Evolutionary conservation across 2,888 invertebrate genomes (phyloP).

Genomic region (Philereme vetulata): DNA sequence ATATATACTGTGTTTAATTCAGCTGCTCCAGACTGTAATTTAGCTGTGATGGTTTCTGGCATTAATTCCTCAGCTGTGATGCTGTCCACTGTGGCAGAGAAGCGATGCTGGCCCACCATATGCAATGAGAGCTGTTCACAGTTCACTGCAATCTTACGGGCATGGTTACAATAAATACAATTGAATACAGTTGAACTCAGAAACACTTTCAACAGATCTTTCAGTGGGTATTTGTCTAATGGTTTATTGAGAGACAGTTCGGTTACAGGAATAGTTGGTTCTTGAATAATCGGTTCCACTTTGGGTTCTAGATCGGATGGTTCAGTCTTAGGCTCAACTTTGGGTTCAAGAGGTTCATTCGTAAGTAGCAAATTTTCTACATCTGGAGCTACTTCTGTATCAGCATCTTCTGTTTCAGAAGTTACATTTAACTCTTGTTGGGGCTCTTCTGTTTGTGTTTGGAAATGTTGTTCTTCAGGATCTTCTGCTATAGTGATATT

Average conservation of each 20-base stretch:
- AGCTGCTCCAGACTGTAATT: constrained; percentile 85
- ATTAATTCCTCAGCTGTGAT: constrained; percentile 89
- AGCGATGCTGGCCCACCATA: constrained; percentile 91
- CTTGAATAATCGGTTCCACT: constrained; percentile 62
- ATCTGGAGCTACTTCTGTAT: constrained; percentile 43
- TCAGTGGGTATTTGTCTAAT: constrained; percentile 89
- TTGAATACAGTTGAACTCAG: constrained; percentile 86
- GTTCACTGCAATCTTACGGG: constrained; percentile 92
- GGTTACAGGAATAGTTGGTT: constrained; percentile 85
- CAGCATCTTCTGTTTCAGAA: constrained; percentile 42
- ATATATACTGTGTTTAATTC: constrained; percentile 87
- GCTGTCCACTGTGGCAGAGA: constrained; percentile 90
- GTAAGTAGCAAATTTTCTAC: constrained; percentile 29
- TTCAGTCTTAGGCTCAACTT: constrained; percentile 66
- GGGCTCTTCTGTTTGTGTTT: constrained; percentile 31
- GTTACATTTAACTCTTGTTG: constrained; percentile 35
- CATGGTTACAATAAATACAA: constrained; percentile 94
- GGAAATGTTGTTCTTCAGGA: constrained; percentile 37
- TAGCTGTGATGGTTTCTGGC: constrained; percentile 87
- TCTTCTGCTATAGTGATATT: constrained; percentile 51
- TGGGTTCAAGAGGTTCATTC: constrained; percentile 43
- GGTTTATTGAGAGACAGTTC: constrained; percentile 90
- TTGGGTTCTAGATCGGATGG: constrained; percentile 52
- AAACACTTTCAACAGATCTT: constrained; percentile 89
- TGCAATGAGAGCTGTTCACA: constrained; percentile 91